Conservation (phyloP, 2,888 invertebrate species). For the Petrophora chlorosata region DNA sequence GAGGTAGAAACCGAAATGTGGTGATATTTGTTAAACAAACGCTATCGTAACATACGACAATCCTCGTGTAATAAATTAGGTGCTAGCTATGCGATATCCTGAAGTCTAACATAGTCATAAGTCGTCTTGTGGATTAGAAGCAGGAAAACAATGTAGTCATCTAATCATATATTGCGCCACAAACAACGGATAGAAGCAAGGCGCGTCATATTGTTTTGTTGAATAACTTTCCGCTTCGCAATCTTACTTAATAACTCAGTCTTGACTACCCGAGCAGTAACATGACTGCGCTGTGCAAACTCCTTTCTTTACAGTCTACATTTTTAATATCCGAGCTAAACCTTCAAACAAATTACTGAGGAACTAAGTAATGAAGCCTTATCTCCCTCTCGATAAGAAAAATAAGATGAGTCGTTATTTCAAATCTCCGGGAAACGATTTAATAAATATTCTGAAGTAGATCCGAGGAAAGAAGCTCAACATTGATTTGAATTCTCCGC, state of each 20-base stretch:
- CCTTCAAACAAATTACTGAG: not conserved
- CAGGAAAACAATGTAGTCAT: constrained; percentile 2
- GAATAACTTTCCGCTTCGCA: constrained; percentile 10
- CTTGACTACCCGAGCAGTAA: not conserved
- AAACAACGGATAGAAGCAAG: constrained; percentile 2
- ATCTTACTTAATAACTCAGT: constrained; percentile 5
- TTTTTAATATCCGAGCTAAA: not conserved
- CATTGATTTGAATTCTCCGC: not conserved
- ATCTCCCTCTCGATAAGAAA: not conserved
- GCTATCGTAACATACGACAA: not conserved
- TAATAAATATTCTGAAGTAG: not conserved
- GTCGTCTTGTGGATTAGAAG: not conserved
- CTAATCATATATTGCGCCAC: not conserved
- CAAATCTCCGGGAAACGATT: not conserved
- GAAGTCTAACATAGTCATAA: no score
- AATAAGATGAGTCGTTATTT: not conserved
- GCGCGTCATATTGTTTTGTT: constrained; percentile 9
- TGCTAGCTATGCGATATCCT: not conserved
- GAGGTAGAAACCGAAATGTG: no score
- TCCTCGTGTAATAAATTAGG: not conserved
- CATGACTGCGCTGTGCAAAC: not conserved
- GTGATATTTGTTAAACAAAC: not conserved
- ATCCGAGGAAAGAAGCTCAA: not conserved
- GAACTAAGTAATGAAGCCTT: not conserved
- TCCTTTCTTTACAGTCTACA: not conserved